A percentile compares a stretch with the other conserved stretches of the same genome.
These are phyloP conservation scores for Piliocolobus tephrosceles DNA, from an alignment of 2,113 vertebrate genomes.

Conservation along the genomic window DNA sequence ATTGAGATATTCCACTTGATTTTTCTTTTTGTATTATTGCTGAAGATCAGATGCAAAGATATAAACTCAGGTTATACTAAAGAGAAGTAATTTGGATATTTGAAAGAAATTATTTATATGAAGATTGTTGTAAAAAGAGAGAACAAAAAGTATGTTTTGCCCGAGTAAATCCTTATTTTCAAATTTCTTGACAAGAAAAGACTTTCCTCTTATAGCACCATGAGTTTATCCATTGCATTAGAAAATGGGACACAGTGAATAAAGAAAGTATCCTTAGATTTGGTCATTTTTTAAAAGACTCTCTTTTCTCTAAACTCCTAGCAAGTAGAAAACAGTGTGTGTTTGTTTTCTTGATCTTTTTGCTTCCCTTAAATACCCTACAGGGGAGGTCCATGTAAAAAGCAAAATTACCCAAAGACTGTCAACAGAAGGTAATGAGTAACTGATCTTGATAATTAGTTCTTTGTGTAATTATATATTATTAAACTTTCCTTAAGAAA, in stretches of 20 bases:
- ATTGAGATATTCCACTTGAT: not conserved
- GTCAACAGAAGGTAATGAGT: conserved; percentile 65
- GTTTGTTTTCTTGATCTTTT: conserved; percentile 55
- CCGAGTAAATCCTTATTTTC: not conserved
- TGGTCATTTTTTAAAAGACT: not conserved
- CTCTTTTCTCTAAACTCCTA: not conserved
- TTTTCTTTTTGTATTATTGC: conserved; percentile 3
- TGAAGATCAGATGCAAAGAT: conserved; percentile 25
- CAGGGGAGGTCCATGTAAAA: conserved; percentile 46
- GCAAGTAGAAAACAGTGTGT: not conserved
- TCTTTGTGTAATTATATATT: conserved; percentile 67
- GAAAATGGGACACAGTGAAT: not conserved
- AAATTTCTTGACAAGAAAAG: not conserved
- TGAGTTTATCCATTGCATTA: not conserved
- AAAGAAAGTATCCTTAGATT: not conserved
- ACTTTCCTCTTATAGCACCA: not conserved
- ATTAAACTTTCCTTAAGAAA: conserved; percentile 61
- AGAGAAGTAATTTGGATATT: not conserved
- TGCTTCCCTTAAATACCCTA: conserved; percentile 24
- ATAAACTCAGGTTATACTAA: not conserved
- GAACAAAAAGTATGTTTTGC: not conserved
- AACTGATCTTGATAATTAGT: conserved; percentile 59
- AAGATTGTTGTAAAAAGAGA: not conserved
- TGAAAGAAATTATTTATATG: not conserved
- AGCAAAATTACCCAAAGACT: conserved; percentile 55